phyloP scores from a whole-genome alignment of 2,888 invertebrate species.

The Microdon myrmicae region DNA sequence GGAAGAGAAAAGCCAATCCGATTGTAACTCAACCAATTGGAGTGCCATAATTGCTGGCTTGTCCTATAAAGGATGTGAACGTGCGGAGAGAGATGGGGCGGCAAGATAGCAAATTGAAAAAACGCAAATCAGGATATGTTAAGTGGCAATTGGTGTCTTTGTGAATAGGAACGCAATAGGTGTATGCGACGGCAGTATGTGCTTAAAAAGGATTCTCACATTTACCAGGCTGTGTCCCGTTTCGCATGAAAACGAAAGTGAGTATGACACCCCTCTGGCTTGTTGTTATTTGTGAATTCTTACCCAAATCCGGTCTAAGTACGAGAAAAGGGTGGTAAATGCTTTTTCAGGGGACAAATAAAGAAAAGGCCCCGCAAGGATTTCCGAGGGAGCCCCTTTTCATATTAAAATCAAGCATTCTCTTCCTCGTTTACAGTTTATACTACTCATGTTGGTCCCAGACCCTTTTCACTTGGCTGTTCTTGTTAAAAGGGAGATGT shows the following conservation, averaged over 20 bases:
- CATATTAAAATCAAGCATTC: constrained; percentile 49
- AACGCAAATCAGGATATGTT: constrained; percentile 31
- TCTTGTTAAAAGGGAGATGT: constrained; percentile 35
- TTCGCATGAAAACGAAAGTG: constrained; percentile 13
- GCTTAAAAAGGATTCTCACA: constrained; percentile 17
- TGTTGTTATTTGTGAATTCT: constrained; percentile 24
- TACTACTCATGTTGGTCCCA: constrained; percentile 22
- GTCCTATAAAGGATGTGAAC: constrained; percentile 1
- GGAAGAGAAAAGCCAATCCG: too few relatives aligned
- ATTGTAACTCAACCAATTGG: neutral
- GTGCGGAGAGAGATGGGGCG: neutral
- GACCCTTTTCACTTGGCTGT: constrained; percentile 19
- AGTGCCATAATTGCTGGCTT: constrained; percentile 29
- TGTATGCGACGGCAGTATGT: constrained; percentile 14
- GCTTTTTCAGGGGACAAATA: too few relatives aligned
- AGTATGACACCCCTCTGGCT: constrained; percentile 26
- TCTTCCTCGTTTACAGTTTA: constrained; percentile 36
- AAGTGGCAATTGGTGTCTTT: constrained; percentile 41
- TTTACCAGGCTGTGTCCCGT: constrained; percentile 3
- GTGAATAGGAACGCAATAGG: constrained; percentile 12
- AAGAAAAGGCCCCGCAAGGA: constrained; percentile 31
- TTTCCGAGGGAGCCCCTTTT: constrained; percentile 50
- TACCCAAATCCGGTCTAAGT: constrained; percentile 25
- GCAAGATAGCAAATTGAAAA: constrained; percentile 10
- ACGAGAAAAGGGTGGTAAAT: constrained; percentile 12